Percentiles rank a stretch among this genome's conserved stretches.
Evolutionary conservation across 1,140 invertebrate species (phyloP).

Genomic region (Anoplophora glabripennis): DNA sequence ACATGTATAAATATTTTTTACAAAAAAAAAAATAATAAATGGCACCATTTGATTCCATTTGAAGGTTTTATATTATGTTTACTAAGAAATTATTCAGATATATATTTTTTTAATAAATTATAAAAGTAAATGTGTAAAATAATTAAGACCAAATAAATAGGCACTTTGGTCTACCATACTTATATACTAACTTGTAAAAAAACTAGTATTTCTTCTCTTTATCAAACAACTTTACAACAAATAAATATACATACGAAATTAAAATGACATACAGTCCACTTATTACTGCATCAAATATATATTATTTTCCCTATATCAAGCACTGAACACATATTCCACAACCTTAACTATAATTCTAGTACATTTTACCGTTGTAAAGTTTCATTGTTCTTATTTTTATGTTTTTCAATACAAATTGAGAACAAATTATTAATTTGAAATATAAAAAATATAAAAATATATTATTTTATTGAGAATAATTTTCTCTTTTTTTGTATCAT

Average conservation of each 20-base stretch:
- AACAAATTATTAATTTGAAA: too few relatives aligned
- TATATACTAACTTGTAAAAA: constrained; percentile 27
- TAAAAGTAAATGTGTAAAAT: constrained; percentile 14
- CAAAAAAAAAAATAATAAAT: constrained; percentile 33
- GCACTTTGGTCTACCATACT: constrained; percentile 42
- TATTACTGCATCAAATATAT: background rate
- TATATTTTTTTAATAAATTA: background rate
- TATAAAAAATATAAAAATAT: too few relatives aligned
- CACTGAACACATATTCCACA: too few relatives aligned
- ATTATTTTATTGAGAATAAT: too few relatives aligned
- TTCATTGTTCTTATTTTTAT: too few relatives aligned
- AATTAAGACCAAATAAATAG: constrained; percentile 40
- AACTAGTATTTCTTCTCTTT: constrained; percentile 18
- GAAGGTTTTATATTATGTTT: background rate
- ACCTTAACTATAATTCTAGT: too few relatives aligned
- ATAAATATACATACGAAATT: constrained; percentile 14
- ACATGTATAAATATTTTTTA: constrained; percentile 38
- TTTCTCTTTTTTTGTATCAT: too few relatives aligned
- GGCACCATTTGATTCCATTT: constrained; percentile 44
- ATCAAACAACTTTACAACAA: constrained; percentile 17
- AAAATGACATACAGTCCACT: constrained; percentile 14
- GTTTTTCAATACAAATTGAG: too few relatives aligned
- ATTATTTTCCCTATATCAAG: too few relatives aligned
- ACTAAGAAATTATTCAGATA: constrained; percentile 18
- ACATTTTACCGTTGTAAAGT: too few relatives aligned